Conservation (phyloP, 1,140 invertebrate genomes). For the Trichonephila inaurata region DNA sequence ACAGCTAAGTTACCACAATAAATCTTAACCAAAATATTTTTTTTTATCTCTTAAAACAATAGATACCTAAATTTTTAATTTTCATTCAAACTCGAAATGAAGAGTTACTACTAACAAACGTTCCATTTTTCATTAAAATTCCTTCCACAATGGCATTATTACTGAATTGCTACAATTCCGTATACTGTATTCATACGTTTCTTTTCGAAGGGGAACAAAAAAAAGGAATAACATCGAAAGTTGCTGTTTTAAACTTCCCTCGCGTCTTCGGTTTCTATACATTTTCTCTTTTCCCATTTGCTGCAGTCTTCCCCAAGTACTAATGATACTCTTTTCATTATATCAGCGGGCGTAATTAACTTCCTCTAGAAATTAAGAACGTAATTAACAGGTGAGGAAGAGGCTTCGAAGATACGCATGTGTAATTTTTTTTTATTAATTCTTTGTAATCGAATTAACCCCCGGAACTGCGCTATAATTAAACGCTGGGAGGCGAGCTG, state of each 20-base stretch:
- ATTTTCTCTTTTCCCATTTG: not conserved
- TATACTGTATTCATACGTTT: no score
- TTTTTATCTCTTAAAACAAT: no score
- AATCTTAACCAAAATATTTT: no score
- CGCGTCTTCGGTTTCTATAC: not conserved
- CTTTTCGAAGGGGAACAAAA: no score
- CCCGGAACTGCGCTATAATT: conserved; percentile 20
- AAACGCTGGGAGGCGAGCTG: not conserved
- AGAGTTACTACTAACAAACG: not conserved
- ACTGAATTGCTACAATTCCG: no score
- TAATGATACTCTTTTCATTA: conserved; percentile 45
- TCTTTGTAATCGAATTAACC: conserved; percentile 55
- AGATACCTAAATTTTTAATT: not conserved
- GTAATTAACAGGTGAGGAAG: conserved; percentile 48
- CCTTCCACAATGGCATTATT: no score
- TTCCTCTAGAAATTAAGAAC: conserved; percentile 56
- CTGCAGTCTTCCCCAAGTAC: not conserved
- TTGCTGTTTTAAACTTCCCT: no score
- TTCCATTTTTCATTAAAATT: not conserved
- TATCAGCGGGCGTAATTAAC: conserved; percentile 38
- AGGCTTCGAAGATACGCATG: not conserved
- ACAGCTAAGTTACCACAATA: no score
- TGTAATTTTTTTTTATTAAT: conserved; percentile 22
- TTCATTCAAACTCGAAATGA: not conserved
- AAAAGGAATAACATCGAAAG: no score